phyloP scores from a whole-genome alignment of 2,113 vertebrate species.

The Epinephelus lanceolatus region DNA sequence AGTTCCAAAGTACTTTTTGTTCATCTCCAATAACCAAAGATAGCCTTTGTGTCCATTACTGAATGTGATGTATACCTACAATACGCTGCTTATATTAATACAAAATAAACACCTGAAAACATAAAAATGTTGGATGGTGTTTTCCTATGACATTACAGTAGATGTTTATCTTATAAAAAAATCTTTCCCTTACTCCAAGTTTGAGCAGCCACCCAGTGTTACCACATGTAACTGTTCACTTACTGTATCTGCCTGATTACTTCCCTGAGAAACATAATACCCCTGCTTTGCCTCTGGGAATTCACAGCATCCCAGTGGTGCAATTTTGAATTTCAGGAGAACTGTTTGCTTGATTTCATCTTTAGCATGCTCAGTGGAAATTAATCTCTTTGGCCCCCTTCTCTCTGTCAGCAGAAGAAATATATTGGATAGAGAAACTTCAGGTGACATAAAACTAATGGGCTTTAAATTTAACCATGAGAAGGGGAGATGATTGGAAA shows the following conservation, averaged over 20 bases:
- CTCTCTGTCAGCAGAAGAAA: slow-evolving; percentile 45
- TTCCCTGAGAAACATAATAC: background rate
- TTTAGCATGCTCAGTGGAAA: slow-evolving; percentile 29
- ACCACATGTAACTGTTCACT: background rate
- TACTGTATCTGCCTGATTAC: background rate
- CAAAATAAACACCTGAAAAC: background rate
- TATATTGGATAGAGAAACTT: slow-evolving; percentile 60
- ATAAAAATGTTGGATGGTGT: background rate
- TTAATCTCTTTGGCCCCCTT: slow-evolving; percentile 45
- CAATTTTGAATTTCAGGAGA: slow-evolving; percentile 9
- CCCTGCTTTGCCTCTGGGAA: slow-evolving; percentile 16
- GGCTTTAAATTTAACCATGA: slow-evolving; percentile 78
- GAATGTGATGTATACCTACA: background rate
- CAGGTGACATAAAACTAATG: slow-evolving; percentile 76
- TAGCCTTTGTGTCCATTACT: slow-evolving; percentile 1
- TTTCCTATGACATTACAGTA: background rate
- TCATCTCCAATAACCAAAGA: slow-evolving; percentile 18
- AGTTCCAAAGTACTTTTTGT: slow-evolving; percentile 24
- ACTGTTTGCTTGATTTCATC: slow-evolving; percentile 53
- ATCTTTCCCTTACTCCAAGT: background rate
- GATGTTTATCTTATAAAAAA: background rate
- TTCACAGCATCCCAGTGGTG: background rate
- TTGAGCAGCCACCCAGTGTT: slow-evolving; percentile 5
- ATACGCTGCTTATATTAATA: background rate
- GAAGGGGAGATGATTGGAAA: slow-evolving; percentile 78